Evolutionary conservation across 2,113 vertebrate species (phyloP), one percentile per base, ranked within the genome.

Genomic region (Neopipo cinnamomea): DNA sequence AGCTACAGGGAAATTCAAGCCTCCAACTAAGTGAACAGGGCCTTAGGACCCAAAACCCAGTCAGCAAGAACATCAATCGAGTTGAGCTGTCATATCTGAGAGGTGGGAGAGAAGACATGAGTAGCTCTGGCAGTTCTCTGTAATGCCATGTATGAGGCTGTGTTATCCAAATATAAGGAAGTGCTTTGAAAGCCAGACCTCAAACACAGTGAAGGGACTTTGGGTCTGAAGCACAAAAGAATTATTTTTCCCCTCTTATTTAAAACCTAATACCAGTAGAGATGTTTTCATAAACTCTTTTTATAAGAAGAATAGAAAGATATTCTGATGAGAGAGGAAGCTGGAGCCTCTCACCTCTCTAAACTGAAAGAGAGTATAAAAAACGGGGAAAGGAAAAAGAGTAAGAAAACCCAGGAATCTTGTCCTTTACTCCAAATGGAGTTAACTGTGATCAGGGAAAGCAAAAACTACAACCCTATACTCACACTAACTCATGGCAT

Each of bases 21-120:
- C 86, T 84, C 42, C 73, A 49, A 63, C 73, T 77, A 78, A 89
- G 77, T 63, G 84, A 92, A 41, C 49, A 91, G 67, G 80, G 76
- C 82, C 86, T 80, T 80, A 84, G 91, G 89, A 96, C 59, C 76
- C 84, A 84, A 86, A 96, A 89, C 59, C 19, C 72, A 58, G 91
- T n/a, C 79, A 94, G 63, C 49, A 92, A 80, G 87, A 92, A 66
- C 79, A 88, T 47, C 79, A 59, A 2, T 62, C 37, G 49, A 80
- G 67, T 74, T 79, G 63, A 96, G 91, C 83, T 94, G 83, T 96
- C 68, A 44, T 73, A 44, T 58, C 20, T 44, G 56, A 86, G 72
- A 92, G 68, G 76, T 66, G 21, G 68, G 79, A 96, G 72, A 80
- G n/a, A 79, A 85, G 84, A 86, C 22, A 37, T 23, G 59, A 92